Percentiles rank a stretch among this genome's conserved stretches.
These are phyloP conservation scores for Callimorpha dominula DNA, from an alignment of 2,888 invertebrate species.

Conservation along the genomic window DNA sequence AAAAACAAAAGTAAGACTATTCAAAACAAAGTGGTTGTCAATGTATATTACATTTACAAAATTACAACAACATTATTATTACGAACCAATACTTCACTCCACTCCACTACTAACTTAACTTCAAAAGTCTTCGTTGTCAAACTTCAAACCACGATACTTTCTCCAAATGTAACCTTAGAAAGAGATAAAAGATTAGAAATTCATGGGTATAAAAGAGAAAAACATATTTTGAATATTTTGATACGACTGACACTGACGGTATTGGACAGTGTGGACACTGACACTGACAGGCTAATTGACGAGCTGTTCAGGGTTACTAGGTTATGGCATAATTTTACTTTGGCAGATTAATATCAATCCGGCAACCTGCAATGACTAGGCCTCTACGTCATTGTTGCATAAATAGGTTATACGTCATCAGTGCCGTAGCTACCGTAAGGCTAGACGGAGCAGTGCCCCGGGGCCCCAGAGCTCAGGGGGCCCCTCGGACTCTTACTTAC, in stretches of 20 bases:
- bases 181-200: not conserved
- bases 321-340: not conserved
- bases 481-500: no score
- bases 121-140: not conserved
- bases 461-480: no score
- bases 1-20: conserved; percentile 26
- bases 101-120: not conserved
- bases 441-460: no score
- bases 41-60: not conserved
- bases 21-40: conserved; percentile 35
- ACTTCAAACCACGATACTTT: not conserved
- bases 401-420: no score
- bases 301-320: not conserved
- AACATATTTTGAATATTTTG: not conserved
- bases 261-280: not conserved
- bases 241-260: not conserved
- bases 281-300: not conserved
- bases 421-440: no score
- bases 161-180: not conserved
- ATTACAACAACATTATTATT: not conserved
- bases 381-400: no score
- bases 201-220: not conserved
- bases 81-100: not conserved
- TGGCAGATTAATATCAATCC: not conserved
- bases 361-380: no score